Conservation (phyloP, 2,113 vertebrate genomes). For the Calidris pugnax region DNA sequence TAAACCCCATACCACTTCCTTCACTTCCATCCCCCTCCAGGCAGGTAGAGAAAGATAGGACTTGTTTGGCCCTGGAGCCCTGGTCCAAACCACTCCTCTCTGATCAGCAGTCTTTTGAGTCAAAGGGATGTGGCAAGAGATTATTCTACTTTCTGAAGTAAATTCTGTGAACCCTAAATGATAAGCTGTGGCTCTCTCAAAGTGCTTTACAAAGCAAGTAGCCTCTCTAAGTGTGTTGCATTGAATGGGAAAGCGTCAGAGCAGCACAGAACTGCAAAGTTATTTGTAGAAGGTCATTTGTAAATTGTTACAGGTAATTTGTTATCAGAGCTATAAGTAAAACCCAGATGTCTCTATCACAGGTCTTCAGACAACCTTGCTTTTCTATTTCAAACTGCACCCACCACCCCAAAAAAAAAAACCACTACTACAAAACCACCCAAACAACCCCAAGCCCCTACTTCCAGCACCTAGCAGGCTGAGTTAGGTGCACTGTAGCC, state of each 20-base stretch:
- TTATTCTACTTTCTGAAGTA: background rate
- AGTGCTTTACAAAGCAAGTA: background rate
- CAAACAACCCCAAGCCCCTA: background rate
- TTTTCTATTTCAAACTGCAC: background rate
- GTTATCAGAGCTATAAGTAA: background rate
- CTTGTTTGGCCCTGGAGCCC: background rate
- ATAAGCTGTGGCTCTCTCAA: background rate
- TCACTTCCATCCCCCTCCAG: background rate
- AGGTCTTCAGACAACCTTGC: background rate
- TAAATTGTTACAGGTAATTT: background rate
- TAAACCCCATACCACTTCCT: background rate
- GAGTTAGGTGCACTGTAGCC: background rate
- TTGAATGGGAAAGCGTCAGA: background rate
- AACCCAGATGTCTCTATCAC: background rate
- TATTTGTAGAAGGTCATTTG: background rate
- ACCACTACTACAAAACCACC: background rate
- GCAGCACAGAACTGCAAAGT: background rate
- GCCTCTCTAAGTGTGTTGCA: background rate
- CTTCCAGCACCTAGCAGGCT: background rate
- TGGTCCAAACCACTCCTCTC: background rate
- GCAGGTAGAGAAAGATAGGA: background rate
- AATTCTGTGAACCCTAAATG: background rate
- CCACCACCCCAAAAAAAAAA: background rate
- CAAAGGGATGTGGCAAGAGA: background rate
- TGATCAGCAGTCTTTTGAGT: background rate